phyloP scores from a whole-genome alignment of 2,888 invertebrate species.

The Acronicta psi region DNA sequence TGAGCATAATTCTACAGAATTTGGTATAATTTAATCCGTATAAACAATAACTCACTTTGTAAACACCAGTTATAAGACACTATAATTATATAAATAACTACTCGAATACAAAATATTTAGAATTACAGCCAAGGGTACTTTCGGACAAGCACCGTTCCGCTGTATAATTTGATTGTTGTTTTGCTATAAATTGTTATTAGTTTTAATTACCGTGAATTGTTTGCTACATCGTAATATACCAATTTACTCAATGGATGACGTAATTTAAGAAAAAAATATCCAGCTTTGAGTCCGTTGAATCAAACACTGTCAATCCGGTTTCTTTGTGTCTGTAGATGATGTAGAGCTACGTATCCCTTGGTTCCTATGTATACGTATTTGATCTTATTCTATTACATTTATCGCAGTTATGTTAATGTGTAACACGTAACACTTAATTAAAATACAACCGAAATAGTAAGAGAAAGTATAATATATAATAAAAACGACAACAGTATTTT shows the following conservation, averaged over 20 bases:
- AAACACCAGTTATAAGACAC: not conserved
- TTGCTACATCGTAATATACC: constrained; percentile 7
- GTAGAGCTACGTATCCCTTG: constrained; percentile 18
- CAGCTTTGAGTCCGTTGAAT: constrained; percentile 6
- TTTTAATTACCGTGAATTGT: constrained; percentile 28
- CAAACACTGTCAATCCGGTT: constrained; percentile 3
- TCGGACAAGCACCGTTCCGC: constrained; percentile 21
- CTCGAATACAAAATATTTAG: not conserved
- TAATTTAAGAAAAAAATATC: constrained; percentile 3
- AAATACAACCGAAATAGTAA: not conserved
- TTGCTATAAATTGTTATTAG: constrained; percentile 17
- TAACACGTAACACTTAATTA: constrained; percentile 8
- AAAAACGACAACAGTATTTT: too few relatives aligned
- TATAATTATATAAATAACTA: not conserved
- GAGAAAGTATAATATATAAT: too few relatives aligned
- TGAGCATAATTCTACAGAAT: too few relatives aligned
- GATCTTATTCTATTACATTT: constrained; percentile 18
- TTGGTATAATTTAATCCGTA: not conserved
- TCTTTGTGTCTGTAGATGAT: constrained; percentile 2
- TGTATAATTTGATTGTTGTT: constrained; percentile 25
- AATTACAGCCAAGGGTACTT: constrained; percentile 2
- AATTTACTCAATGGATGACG: constrained; percentile 4
- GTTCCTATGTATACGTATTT: constrained; percentile 10
- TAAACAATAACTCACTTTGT: not conserved
- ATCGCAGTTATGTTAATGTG: constrained; percentile 17